These are phyloP conservation scores for Pelodytes ibericus DNA, from an alignment of 2,797 vertebrate species.

Conservation along the genomic window DNA sequence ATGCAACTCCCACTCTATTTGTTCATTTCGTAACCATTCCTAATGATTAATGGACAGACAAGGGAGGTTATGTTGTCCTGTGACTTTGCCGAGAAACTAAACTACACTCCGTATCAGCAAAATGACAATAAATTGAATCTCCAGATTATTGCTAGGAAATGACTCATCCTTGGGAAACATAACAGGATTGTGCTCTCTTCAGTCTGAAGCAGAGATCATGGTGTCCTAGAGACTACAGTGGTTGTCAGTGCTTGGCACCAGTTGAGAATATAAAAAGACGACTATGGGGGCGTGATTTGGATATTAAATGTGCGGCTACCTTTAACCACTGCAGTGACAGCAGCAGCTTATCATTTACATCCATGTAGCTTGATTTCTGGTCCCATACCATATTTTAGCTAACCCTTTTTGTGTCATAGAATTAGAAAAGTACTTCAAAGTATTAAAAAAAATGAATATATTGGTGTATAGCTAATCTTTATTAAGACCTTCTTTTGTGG, in stretches of 20 bases:
- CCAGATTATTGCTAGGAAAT: constrained; percentile 74
- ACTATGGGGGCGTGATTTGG: constrained; percentile 69
- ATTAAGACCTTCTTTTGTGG: too few relatives aligned
- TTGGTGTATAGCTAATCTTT: too few relatives aligned
- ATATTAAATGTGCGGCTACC: constrained; percentile 19
- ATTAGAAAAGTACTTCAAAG: too few relatives aligned
- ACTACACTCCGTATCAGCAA: constrained; percentile 65
- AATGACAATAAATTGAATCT: constrained; percentile 73
- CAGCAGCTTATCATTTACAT: not conserved
- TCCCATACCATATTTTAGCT: not conserved
- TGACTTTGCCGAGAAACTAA: constrained; percentile 59
- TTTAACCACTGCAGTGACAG: constrained; percentile 27
- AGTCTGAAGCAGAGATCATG: constrained; percentile 63
- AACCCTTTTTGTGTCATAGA: too few relatives aligned
- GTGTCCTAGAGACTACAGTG: constrained; percentile 74
- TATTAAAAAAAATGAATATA: too few relatives aligned
- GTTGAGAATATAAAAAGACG: constrained; percentile 69
- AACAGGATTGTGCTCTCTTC: constrained; percentile 65
- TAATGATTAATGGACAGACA: constrained; percentile 74
- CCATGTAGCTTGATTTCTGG: not conserved
- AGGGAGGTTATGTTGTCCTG: constrained; percentile 57
- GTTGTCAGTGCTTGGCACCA: constrained; percentile 82
- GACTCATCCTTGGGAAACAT: constrained; percentile 75
- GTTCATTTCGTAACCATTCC: constrained; percentile 62
- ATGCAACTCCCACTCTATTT: constrained; percentile 67